A percentile compares a stretch with the other conserved stretches of the same genome.
Conservation (phyloP, 2,797 vertebrate species). For the Pantherophis alleghaniensis region DNA sequence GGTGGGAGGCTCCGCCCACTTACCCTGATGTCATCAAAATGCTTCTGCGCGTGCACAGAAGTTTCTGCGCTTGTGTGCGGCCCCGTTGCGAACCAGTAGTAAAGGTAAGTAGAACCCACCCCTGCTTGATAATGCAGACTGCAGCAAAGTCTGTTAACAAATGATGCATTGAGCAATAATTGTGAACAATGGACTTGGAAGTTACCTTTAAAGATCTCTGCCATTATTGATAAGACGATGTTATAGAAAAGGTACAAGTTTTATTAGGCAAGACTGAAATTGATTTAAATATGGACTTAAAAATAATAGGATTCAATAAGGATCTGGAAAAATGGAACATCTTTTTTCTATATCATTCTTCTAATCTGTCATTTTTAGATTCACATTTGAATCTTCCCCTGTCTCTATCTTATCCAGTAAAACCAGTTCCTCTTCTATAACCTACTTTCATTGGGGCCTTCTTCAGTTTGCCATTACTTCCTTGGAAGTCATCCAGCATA, state of each 20-base stretch:
- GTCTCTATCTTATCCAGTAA: neutral
- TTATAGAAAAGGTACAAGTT: neutral
- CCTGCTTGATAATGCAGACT: neutral
- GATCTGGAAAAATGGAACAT: neutral
- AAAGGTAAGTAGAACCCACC: too few species aligned
- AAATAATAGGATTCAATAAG: neutral
- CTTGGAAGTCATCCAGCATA: neutral
- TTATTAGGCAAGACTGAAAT: neutral
- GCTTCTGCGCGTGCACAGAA: too few species aligned
- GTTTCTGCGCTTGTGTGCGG: too few species aligned
- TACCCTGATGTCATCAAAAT: too few species aligned
- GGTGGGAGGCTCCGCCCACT: too few species aligned
- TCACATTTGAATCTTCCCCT: neutral
- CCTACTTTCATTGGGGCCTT: neutral
- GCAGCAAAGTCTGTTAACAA: neutral
- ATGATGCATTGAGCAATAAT: neutral
- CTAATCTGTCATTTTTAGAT: neutral
- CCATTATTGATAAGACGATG: neutral
- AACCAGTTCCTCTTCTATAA: neutral
- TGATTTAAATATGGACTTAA: neutral
- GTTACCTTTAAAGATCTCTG: neutral
- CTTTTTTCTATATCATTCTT: neutral
- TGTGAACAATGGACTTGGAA: neutral
- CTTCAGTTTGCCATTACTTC: neutral
- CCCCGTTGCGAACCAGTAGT: too few species aligned